These are phyloP conservation scores for Sarcophaga carnaria DNA, from an alignment of 2,888 invertebrate species.

Conservation along the genomic window DNA sequence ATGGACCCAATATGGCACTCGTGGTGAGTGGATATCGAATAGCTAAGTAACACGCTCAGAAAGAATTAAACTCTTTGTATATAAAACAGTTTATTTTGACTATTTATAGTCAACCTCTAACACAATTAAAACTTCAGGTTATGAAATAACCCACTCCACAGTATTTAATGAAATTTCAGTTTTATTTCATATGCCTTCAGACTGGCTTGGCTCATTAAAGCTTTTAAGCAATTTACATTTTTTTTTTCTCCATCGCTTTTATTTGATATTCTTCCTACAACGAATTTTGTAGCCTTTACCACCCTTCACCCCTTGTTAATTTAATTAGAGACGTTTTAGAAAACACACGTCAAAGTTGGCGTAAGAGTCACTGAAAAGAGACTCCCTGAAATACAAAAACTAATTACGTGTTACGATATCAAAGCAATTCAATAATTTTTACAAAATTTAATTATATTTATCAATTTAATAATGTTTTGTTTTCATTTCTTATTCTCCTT, in stretches of 20 bases:
- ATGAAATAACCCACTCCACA: no score
- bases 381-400: background rate
- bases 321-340: constrained; percentile 4
- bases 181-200: no score
- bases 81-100: no score
- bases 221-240: constrained; percentile 10
- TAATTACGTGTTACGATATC: background rate
- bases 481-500: constrained; percentile 27
- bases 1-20: no score
- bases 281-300: background rate
- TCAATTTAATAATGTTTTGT: background rate
- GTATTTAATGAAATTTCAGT: no score
- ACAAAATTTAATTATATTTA: constrained; percentile 5
- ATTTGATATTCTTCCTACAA: constrained; percentile 10
- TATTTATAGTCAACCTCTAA: no score
- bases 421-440: background rate
- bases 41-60: no score
- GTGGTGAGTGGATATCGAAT: no score
- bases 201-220: constrained; percentile 40
- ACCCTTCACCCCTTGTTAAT: background rate
- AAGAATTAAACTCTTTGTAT: no score
- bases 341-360: background rate
- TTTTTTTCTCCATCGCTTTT: background rate
- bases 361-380: background rate
- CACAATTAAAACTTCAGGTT: no score